Conservation (phyloP, 2,888 invertebrate genomes). For the Ornithoptera priamus region DNA sequence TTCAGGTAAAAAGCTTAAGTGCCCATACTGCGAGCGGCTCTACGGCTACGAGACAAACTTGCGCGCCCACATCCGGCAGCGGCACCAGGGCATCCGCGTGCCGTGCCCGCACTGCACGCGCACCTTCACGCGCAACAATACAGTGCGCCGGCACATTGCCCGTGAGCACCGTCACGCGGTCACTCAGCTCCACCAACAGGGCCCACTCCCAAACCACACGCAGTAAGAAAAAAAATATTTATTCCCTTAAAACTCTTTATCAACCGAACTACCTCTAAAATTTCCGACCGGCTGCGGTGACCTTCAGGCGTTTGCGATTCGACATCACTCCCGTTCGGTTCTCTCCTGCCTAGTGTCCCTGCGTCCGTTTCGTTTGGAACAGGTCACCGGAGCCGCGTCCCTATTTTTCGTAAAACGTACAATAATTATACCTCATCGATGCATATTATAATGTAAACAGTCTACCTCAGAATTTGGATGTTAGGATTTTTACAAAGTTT, state of each 20-base stretch:
- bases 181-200: constrained; percentile 82
- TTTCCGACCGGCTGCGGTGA: constrained; percentile 49
- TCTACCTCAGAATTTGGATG: constrained; percentile 78
- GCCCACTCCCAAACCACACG: constrained; percentile 76
- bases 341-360: constrained; percentile 25
- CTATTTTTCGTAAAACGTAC: constrained; percentile 58
- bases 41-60: constrained; percentile 96
- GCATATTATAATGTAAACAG: constrained; percentile 70
- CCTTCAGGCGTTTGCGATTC: constrained; percentile 31
- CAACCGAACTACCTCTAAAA: constrained; percentile 72
- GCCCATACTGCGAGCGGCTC: constrained; percentile 94
- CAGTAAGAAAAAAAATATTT: constrained; percentile 66
- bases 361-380: constrained; percentile 7
- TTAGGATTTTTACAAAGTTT: constrained; percentile 74
- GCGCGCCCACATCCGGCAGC: constrained; percentile 93
- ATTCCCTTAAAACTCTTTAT: constrained; percentile 43
- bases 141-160: constrained; percentile 93
- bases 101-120: constrained; percentile 94
- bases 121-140: constrained; percentile 95
- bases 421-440: constrained; percentile 73
- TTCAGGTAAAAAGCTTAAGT: constrained; percentile 93
- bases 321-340: constrained; percentile 36
- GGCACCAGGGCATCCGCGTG: constrained; percentile 94
- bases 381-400: constrained; percentile 45
- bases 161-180: constrained; percentile 91